Base-by-base conservation (phyloP, 2,888 invertebrate species). In the Yponomeuta evonymella region DNA sequence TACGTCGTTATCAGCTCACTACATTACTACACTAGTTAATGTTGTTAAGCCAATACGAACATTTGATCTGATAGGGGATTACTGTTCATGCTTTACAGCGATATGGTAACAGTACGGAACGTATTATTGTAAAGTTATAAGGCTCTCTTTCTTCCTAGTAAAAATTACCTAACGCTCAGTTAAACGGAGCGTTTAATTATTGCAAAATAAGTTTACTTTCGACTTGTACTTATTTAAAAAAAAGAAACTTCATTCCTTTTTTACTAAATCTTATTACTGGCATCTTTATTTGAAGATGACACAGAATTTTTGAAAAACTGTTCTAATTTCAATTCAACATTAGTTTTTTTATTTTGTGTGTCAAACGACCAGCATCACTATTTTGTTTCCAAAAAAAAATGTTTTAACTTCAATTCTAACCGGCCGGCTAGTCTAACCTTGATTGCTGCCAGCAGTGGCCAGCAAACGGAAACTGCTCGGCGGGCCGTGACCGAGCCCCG, bases 401-500 rank as follows among this genome's bases (percentile, higher is more conserved):
- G 51, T 58, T 58, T 58, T 58, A 58, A 5, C 15, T 58, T 58
- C 51, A 58, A 58, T 58, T 58, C 51, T 15, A 58, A 58, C 51
- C 51, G 15, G 51, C 51, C 51, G 12, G 51, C 15, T 15, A 12
- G 15, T 58, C 51, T 58, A 58, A 58, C 51, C 51, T 58, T 58
- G 51, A 15, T 58, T 58, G 51, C 12, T 58, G 51, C 51, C 15
- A 58, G 51, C 15, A 58, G 15, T 58, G 51, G 15, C 51, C 51
- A 51, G 51, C 51, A 58, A 58, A 58, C 51, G 51, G 51, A 58
- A 58, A 58, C 51, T 5, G 51, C 51, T 12, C 51, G 51, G 51
- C 51, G 51, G 51, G 51, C 51, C 51, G 51, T 58, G 51, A 58
- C 51, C 51, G 51, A 58, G 51, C 51, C 51, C 51, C 51, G 51